Base-by-base conservation (phyloP, 2,797 vertebrate species). In the Crax fasciolata region DNA sequence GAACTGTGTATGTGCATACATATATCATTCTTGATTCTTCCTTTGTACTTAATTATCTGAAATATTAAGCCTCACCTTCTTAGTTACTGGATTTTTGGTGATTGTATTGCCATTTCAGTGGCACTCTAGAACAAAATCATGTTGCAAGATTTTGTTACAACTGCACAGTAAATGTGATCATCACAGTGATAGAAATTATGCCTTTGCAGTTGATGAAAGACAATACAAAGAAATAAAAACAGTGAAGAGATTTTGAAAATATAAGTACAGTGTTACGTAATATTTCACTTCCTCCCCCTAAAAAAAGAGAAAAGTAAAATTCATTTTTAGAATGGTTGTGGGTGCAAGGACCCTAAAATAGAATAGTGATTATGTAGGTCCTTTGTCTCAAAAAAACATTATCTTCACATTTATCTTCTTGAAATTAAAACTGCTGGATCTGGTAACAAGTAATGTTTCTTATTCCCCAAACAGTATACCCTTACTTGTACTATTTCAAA, bases 361-460 rank as follows among this genome's bases (percentile, higher is more conserved):
- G 21, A 76, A 54, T 28, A 67, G 38, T 67, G n/a, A 78, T 92
- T 79, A 59, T 70, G 21, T 7, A 74, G 38, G 54, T 67, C 0
- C 0, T 46, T 13, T 78, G 27, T 52, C 35, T 71, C 59, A 81
- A 39, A 89, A 82, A 84, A 62, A 9, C n/a, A 58, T 57, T 70
- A n/a, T 78, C 73, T 89, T 93, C 85, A 49, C 6, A n/a, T 55
- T 79, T 84, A 73, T 78, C 39, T 75, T 81, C 74, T 75, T 68
- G 49, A 48, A 94, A 66, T 66, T 80, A 90, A 71, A 87, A 48
- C 38, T 67, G 21, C 14, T 82, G 38, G 32, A 43, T 84, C 48
- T 27, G 30, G 9, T 63, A 44, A 54, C 28, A 94, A 84, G 57
- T 76, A 73, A 67, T 12, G 20, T 39, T 84, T 61, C 2, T 74